Evolutionary conservation across 92 coral and sea anemone species (phyloP).

Genomic region (Palythoa heliodiscus): DNA sequence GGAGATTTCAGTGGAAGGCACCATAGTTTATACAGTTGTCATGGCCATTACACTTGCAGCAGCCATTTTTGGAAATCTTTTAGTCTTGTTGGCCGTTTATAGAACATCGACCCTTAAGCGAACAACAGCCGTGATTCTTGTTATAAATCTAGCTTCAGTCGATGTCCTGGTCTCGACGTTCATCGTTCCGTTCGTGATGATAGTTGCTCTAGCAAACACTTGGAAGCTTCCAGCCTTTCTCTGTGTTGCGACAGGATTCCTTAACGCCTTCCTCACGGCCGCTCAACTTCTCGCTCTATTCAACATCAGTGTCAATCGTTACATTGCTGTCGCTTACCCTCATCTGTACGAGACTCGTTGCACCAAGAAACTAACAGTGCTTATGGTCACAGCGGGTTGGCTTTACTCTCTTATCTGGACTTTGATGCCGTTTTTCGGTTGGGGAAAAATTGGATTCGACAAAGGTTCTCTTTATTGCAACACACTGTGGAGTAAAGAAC

Average conservation of each 20-base stretch:
- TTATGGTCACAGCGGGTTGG: conserved; percentile 72
- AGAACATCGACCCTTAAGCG: conserved; percentile 70
- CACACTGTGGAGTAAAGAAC: conserved; percentile 79
- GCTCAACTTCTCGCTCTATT: conserved; percentile 93
- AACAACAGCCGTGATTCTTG: conserved; percentile 81
- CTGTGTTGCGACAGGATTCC: conserved; percentile 81
- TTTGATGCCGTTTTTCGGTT: conserved; percentile 87
- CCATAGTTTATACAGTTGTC: conserved; percentile 49
- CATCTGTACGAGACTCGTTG: conserved; percentile 86
- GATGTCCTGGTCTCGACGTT: conserved; percentile 77
- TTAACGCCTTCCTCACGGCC: conserved; percentile 95
- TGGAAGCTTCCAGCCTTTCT: conserved; percentile 70
- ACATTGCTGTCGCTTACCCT: conserved; percentile 80
- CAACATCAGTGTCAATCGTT: conserved; percentile 88
- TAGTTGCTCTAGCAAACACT: conserved; percentile 65
- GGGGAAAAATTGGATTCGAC: conserved; percentile 90
- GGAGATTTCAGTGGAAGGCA: conserved; percentile 5
- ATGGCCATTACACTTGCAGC: conserved; percentile 68
- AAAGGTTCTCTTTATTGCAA: conserved; percentile 91
- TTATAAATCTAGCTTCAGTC: conserved; percentile 84
- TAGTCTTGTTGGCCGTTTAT: conserved; percentile 80
- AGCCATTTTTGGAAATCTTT: conserved; percentile 75
- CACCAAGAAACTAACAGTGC: conserved; percentile 64
- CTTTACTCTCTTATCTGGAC: conserved; percentile 84
- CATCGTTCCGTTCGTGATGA: conserved; percentile 90